Evolutionary conservation across 1,140 invertebrate genomes (phyloP).

Genomic region (Macrobrachium nipponense): DNA sequence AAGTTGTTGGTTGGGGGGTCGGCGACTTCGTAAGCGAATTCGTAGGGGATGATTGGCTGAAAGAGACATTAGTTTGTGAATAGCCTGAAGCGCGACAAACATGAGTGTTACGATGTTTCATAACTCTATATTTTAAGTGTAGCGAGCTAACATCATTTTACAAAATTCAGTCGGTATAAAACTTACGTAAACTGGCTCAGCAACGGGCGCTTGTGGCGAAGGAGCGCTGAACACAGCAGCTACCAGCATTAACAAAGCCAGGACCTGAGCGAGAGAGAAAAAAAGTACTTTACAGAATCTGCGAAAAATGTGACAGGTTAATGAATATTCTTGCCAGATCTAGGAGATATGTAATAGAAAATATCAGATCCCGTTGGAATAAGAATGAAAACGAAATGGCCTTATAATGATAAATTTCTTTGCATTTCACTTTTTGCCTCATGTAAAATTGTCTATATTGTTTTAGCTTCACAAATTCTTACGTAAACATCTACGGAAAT

Average conservation of each 20-base stretch:
- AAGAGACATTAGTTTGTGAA: not conserved
- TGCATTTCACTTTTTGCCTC: not conserved
- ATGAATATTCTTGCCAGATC: too few species aligned
- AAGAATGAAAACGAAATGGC: not conserved
- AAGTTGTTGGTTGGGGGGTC: slow-evolving; percentile 35
- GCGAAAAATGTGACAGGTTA: too few species aligned
- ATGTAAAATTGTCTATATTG: not conserved
- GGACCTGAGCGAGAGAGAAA: not conserved
- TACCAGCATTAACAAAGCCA: not conserved
- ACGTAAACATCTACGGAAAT: too few species aligned
- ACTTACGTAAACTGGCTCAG: not conserved
- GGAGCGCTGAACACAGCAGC: slow-evolving; percentile 3
- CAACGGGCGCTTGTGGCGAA: not conserved
- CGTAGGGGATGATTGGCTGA: slow-evolving; percentile 40
- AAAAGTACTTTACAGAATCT: too few species aligned
- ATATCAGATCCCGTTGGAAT: not conserved
- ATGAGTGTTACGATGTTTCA: not conserved
- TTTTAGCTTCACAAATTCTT: too few species aligned
- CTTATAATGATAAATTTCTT: too few species aligned
- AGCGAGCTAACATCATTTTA: not conserved
- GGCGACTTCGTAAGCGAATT: slow-evolving; percentile 41
- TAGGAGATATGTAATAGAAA: too few species aligned
- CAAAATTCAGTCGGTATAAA: too few species aligned
- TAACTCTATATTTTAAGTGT: not conserved
- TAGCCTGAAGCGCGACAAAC: not conserved